phyloP scores from a whole-genome alignment of 2,888 invertebrate species.

The Epicampocera succincta region DNA sequence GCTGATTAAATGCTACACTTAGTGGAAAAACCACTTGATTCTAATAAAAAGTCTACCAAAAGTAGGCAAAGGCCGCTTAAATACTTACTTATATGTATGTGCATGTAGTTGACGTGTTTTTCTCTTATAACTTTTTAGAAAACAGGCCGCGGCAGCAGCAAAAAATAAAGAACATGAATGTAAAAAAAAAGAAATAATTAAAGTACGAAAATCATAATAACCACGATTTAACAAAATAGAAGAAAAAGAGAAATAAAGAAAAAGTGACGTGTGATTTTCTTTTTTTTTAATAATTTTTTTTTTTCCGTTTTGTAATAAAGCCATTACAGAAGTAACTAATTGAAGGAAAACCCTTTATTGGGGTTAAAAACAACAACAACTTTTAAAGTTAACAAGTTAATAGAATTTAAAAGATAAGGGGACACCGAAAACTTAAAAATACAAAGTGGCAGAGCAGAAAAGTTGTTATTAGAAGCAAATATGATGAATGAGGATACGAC shows the following conservation, averaged over 20 bases:
- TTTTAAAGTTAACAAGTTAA: conserved; percentile 28
- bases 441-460: conserved; percentile 31
- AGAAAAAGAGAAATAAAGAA: conserved; percentile 28
- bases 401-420: conserved; percentile 44
- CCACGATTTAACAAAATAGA: conserved; percentile 37
- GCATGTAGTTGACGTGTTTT: conserved; percentile 37
- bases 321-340: not conserved
- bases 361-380: conserved; percentile 26
- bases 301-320: conserved; percentile 50
- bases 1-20: not conserved
- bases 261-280: conserved; percentile 63
- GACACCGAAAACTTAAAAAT: conserved; percentile 29
- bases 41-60: conserved; percentile 34
- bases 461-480: conserved; percentile 57
- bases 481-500: conserved; percentile 81
- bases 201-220: conserved; percentile 52
- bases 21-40: conserved; percentile 1
- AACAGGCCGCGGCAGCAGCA: conserved; percentile 30
- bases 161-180: conserved; percentile 47
- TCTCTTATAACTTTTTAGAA: conserved; percentile 23
- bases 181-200: conserved; percentile 58
- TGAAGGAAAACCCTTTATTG: conserved; percentile 40
- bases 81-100: too few relatives aligned
- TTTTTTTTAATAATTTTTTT: conserved; percentile 40
- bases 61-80: conserved; percentile 58